Evolutionary conservation across 2,113 vertebrate species (phyloP).

Genomic region (Ranitomeya variabilis): DNA sequence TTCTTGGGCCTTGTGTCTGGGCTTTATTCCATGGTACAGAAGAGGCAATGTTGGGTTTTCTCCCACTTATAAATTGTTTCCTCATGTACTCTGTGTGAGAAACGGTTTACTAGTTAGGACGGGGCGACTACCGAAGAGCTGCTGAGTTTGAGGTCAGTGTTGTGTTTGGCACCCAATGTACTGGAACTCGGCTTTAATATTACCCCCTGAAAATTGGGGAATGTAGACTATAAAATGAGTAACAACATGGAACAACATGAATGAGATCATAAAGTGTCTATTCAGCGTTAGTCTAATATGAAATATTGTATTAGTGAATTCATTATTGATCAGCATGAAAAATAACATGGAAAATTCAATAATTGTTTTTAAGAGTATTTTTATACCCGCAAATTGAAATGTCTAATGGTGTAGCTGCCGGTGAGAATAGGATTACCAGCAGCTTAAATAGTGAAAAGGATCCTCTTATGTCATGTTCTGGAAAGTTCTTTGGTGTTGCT

Average conservation of each 20-base stretch:
- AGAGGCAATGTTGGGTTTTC: background rate
- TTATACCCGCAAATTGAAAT: too few relatives aligned
- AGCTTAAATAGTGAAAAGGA: background rate
- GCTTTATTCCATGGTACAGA: conserved; percentile 24
- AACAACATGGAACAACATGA: background rate
- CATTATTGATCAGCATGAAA: background rate
- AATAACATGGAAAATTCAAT: too few relatives aligned
- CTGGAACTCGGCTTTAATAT: background rate
- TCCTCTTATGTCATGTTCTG: background rate
- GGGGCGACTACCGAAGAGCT: conserved; percentile 1
- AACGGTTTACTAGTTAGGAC: background rate
- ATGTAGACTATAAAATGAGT: background rate
- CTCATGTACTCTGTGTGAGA: conserved; percentile 28
- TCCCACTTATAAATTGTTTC: conserved; percentile 34
- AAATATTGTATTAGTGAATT: background rate
- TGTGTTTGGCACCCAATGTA: background rate
- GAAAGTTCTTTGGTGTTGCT: too few relatives aligned
- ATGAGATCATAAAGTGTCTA: background rate
- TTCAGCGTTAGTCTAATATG: background rate
- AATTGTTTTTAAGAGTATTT: too few relatives aligned
- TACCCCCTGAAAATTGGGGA: background rate
- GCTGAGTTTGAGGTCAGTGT: conserved; percentile 9
- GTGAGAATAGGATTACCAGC: background rate
- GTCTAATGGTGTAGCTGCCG: background rate
- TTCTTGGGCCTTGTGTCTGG: conserved; percentile 6